Evolutionary conservation across 2,797 vertebrate species (phyloP).

Genomic region (Halcyon badia): DNA sequence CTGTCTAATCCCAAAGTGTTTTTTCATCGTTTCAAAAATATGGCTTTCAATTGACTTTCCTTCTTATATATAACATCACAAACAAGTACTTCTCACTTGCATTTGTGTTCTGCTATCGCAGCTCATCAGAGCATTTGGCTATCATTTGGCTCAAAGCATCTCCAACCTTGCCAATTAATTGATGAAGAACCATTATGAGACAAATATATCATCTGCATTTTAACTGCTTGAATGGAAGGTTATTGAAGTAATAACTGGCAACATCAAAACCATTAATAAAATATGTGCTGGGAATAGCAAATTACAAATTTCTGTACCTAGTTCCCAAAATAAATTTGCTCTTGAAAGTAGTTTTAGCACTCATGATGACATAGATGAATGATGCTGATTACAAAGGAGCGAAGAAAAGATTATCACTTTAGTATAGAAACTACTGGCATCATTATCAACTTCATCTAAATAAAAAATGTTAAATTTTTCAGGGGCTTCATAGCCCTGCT

Average conservation of each 20-base stretch:
- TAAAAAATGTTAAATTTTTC: constrained; percentile 72
- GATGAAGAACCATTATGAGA: constrained; percentile 61
- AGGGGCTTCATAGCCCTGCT: constrained; percentile 53
- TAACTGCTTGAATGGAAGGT: constrained; percentile 57
- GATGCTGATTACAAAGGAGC: constrained; percentile 73
- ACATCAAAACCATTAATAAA: constrained; percentile 79
- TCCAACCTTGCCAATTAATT: constrained; percentile 58
- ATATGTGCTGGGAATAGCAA: constrained; percentile 63
- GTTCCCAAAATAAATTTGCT: constrained; percentile 59
- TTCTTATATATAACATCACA: not conserved
- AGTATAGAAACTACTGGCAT: constrained; percentile 30
- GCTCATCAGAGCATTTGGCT: constrained; percentile 24
- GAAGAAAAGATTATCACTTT: constrained; percentile 73
- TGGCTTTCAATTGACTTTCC: not conserved
- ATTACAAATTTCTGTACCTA: constrained; percentile 65
- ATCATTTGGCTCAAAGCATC: constrained; percentile 19
- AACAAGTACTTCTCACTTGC: not conserved
- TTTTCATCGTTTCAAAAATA: not conserved
- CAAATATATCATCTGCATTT: constrained; percentile 70
- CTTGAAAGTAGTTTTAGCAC: constrained; percentile 42
- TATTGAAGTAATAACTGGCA: constrained; percentile 70
- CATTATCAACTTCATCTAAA: constrained; percentile 65
- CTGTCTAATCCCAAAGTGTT: not conserved
- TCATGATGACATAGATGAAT: constrained; percentile 66
- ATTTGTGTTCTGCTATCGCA: not conserved